A percentile compares a stretch with the other conserved stretches of the same genome.
Conservation (phyloP, 2,797 vertebrate species). For the Ispidina picta region DNA sequence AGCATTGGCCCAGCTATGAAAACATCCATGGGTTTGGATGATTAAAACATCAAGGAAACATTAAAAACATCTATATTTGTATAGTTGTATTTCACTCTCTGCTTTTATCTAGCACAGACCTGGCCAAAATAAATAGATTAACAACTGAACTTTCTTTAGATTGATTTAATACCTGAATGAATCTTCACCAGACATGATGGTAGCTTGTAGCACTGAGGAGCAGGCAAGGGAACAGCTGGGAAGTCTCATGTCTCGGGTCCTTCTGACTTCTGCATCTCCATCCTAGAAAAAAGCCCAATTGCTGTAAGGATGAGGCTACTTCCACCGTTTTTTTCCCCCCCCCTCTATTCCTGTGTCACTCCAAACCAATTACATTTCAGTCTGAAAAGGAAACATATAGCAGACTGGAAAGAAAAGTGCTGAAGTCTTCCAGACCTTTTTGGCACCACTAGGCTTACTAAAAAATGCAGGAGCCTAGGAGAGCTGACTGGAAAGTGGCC, state of each 20-base stretch:
- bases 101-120: not conserved
- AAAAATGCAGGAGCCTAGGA: not conserved
- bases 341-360: not conserved
- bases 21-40: not conserved
- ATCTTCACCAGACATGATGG: not conserved
- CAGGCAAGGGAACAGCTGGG: not conserved
- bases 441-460: not conserved
- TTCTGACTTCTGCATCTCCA: not conserved
- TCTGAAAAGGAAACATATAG: not conserved
- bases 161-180: not conserved
- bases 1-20: not conserved
- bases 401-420: not conserved
- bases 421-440: not conserved
- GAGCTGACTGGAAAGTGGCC: not conserved
- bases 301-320: not conserved
- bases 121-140: not conserved
- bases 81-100: not conserved
- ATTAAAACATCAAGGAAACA: not conserved
- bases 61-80: not conserved
- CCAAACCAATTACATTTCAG: not conserved
- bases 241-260: not conserved
- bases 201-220: not conserved
- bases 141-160: not conserved
- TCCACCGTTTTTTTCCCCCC: not conserved
- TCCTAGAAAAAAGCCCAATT: not conserved